Percentiles rank a stretch among this genome's conserved stretches.
phyloP scores from a whole-genome alignment of 2,797 vertebrate species.

The Leuciscus waleckii region DNA sequence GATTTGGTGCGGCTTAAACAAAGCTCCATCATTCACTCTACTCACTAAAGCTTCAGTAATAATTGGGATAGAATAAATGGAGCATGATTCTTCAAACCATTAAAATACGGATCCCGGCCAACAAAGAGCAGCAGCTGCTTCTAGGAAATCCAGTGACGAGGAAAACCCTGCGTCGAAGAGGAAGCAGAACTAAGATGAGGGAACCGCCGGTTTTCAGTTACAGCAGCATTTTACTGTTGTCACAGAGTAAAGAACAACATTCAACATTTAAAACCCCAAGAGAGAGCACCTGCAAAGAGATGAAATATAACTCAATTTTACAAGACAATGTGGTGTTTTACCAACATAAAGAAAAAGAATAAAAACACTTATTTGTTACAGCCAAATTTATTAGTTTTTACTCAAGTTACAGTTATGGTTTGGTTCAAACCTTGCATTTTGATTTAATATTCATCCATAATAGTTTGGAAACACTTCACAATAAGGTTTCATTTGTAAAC shows the following conservation, averaged over 20 bases:
- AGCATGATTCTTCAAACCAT: conserved; percentile 72
- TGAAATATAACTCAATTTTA: background rate
- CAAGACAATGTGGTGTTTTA: no score
- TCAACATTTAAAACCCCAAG: conserved; percentile 12
- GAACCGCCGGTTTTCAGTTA: background rate
- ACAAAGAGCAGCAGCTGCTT: conserved; percentile 20
- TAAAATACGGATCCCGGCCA: conserved; percentile 30
- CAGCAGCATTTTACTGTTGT: conserved; percentile 7
- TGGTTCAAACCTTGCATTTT: no score
- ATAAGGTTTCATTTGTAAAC: no score
- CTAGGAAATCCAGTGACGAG: conserved; percentile 17
- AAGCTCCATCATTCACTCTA: conserved; percentile 75
- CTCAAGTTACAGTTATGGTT: no score
- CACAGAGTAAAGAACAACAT: conserved; percentile 63
- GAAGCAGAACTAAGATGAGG: conserved; percentile 53
- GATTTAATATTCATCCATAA: no score
- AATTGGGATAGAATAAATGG: conserved; percentile 81
- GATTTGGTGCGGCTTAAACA: conserved; percentile 67
- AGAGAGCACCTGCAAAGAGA: conserved; percentile 54
- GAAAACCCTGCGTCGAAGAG: conserved; percentile 38
- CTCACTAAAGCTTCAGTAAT: conserved; percentile 77
- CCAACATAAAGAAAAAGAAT: no score
- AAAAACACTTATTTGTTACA: no score
- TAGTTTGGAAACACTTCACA: no score
- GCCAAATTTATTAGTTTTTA: no score